A percentile compares a stretch with the other conserved stretches of the same genome.
Evolutionary conservation across 2,888 invertebrate genomes (phyloP).

Genomic region (Eueremaeus valkanovi): DNA sequence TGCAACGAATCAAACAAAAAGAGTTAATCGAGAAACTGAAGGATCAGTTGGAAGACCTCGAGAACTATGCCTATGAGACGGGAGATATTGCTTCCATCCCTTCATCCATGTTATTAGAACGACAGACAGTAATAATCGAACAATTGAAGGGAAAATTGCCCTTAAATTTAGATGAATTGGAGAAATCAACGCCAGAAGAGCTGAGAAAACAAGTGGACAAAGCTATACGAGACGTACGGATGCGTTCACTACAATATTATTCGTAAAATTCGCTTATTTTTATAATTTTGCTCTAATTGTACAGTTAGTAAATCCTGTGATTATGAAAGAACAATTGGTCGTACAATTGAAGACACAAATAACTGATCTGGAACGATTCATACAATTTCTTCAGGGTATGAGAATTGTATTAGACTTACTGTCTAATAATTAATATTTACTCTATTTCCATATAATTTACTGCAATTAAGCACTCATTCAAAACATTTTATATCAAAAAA

Average conservation of each 20-base stretch:
- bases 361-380: slow-evolving; percentile 92
- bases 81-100: slow-evolving; percentile 51
- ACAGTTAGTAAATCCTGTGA: slow-evolving; percentile 81
- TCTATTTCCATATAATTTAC: too few species aligned
- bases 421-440: not conserved
- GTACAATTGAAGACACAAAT: slow-evolving; percentile 94
- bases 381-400: slow-evolving; percentile 80
- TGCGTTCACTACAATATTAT: too few species aligned
- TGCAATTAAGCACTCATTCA: too few species aligned
- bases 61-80: slow-evolving; percentile 78
- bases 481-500: too few species aligned
- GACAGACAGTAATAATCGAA: slow-evolving; percentile 84
- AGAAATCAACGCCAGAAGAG: slow-evolving; percentile 71
- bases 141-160: slow-evolving; percentile 79
- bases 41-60: slow-evolving; percentile 83
- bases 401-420: not conserved
- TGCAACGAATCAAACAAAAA: slow-evolving; percentile 66
- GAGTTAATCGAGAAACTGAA: slow-evolving; percentile 86
- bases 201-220: slow-evolving; percentile 81
- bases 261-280: not conserved
- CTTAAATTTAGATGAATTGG: slow-evolving; percentile 75
- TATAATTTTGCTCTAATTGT: slow-evolving; percentile 42
- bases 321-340: slow-evolving; percentile 94
- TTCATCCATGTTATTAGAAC: slow-evolving; percentile 66
- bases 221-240: slow-evolving; percentile 70